phyloP scores from a whole-genome alignment of 2,888 invertebrate species.

The Calameuta pallipes region DNA sequence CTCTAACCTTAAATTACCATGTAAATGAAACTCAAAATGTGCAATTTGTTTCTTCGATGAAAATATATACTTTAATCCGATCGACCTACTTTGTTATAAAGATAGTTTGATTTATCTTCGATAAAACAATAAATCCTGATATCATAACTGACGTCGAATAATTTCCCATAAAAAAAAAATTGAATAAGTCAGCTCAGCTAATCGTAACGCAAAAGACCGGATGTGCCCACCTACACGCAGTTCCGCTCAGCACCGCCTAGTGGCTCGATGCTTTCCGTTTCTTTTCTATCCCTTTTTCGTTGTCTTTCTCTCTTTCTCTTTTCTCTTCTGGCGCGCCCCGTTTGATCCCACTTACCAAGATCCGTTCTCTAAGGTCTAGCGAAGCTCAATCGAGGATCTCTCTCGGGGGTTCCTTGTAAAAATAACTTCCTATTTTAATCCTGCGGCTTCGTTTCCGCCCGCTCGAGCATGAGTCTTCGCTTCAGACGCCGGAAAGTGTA shows the following conservation, averaged over 20 bases:
- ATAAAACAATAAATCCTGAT: too few relatives aligned
- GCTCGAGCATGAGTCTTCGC: conserved; percentile 45
- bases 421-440: conserved; percentile 35
- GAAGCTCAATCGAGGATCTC: conserved; percentile 18
- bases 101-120: too few relatives aligned
- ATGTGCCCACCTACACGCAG: conserved; percentile 21
- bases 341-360: conserved; percentile 3
- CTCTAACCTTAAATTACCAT: too few relatives aligned
- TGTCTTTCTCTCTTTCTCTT: background rate
- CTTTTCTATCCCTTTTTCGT: conserved; percentile 1
- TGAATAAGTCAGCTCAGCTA: too few relatives aligned
- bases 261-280: background rate
- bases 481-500: conserved; percentile 24
- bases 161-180: too few relatives aligned
- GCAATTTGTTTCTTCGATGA: too few relatives aligned
- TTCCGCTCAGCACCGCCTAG: conserved; percentile 18
- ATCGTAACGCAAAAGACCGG: conserved; percentile 7
- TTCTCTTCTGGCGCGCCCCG: background rate
- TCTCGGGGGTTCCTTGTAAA: conserved; percentile 24
- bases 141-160: too few relatives aligned
- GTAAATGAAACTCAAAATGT: too few relatives aligned
- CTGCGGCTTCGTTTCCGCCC: conserved; percentile 40
- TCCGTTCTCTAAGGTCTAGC: conserved; percentile 1
- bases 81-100: too few relatives aligned
- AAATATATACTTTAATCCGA: too few relatives aligned